Percentiles rank a stretch among this genome's conserved stretches.
Evolutionary conservation across 2,888 invertebrate species (phyloP).

Genomic region (Neria commutata): DNA sequence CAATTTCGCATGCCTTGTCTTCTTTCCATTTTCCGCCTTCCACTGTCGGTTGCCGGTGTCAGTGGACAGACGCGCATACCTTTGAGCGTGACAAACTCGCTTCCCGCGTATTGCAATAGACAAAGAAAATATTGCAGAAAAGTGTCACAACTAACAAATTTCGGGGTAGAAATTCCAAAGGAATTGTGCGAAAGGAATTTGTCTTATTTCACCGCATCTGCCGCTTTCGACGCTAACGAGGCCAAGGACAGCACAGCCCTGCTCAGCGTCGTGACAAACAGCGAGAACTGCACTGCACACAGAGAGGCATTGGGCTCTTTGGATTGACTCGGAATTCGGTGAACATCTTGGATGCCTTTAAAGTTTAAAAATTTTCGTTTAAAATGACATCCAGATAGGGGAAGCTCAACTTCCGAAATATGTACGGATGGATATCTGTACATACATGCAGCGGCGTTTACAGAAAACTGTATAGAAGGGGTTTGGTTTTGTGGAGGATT

Average conservation of each 20-base stretch:
- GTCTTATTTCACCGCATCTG: not conserved
- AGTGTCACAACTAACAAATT: slow-evolving; percentile 8
- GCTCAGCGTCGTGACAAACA: no score
- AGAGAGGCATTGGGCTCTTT: no score
- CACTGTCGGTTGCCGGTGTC: not conserved
- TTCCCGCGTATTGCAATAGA: slow-evolving; percentile 4
- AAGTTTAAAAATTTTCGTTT: no score
- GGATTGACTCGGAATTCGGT: no score
- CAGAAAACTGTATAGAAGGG: no score
- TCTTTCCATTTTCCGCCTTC: not conserved
- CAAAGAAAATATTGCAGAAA: slow-evolving; percentile 31
- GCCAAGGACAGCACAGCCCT: not conserved
- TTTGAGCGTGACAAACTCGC: slow-evolving; percentile 28
- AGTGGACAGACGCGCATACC: slow-evolving; percentile 25
- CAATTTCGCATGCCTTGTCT: not conserved
- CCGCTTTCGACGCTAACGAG: not conserved
- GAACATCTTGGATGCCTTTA: no score
- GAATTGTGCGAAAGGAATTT: slow-evolving; percentile 10
- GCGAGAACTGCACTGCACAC: no score
- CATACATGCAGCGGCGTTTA: no score
- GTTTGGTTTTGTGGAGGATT: no score
- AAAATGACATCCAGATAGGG: no score
- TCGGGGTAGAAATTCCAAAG: slow-evolving; percentile 9
- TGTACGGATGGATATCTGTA: no score
- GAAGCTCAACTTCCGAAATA: no score